Conservation (phyloP, 2,888 invertebrate species). For the Cylindroiulus punctatus region DNA sequence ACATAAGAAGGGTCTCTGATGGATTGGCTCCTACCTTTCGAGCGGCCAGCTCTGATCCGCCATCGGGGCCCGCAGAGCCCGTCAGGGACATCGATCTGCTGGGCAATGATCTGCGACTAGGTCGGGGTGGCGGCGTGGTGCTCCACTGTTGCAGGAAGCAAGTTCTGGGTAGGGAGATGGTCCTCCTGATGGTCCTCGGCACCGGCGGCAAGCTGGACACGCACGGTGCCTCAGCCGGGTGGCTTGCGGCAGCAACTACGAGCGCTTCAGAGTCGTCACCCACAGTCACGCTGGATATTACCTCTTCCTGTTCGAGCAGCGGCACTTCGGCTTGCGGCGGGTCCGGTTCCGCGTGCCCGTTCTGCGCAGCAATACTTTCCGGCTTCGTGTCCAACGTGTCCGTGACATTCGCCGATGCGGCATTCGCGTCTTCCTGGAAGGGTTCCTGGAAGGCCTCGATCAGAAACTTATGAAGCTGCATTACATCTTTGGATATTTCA, state of each 20-base stretch:
- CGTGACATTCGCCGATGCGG: not conserved
- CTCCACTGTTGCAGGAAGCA: conserved; percentile 20
- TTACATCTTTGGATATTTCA: conserved; percentile 22
- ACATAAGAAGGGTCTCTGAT: conserved; percentile 24
- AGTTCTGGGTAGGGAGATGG: conserved; percentile 20
- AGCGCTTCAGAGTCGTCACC: not conserved
- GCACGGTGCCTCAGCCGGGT: not conserved
- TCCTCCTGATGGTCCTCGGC: not conserved
- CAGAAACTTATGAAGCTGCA: conserved; percentile 22
- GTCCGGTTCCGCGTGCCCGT: not conserved
- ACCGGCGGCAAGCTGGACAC: not conserved
- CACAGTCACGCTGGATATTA: not conserved
- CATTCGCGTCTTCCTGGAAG: not conserved
- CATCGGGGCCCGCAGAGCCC: not conserved
- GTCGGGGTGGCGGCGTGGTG: not conserved
- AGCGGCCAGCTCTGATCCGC: not conserved
- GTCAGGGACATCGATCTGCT: not conserved
- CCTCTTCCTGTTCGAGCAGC: not conserved
- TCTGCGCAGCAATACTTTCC: not conserved
- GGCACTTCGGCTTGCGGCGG: not conserved
- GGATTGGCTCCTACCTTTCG: not conserved
- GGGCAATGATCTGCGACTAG: conserved; percentile 31
- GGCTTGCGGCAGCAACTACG: not conserved
- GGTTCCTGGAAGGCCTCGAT: conserved; percentile 11
- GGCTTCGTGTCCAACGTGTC: not conserved